Evolutionary conservation across 2,113 vertebrate species (phyloP).

Genomic region (Gorsachius goisagi): DNA sequence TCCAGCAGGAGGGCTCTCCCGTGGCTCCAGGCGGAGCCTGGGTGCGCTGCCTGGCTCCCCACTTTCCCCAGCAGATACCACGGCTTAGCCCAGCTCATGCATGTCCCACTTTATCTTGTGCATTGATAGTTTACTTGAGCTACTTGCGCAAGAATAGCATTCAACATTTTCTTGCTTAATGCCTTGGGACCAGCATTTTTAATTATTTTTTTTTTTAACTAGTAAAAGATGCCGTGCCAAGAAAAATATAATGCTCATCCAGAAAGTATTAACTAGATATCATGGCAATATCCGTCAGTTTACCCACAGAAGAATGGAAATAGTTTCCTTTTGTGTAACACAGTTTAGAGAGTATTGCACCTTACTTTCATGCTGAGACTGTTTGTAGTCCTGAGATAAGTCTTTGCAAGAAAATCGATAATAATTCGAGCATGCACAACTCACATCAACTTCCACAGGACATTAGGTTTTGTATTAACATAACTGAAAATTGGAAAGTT

Average conservation of each 20-base stretch:
- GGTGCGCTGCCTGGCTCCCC: rapidly evolving
- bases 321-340: conserved; percentile 30
- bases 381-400: conserved; percentile 60
- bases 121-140: conserved; percentile 7
- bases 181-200: conserved; percentile 26
- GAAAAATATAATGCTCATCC: conserved; percentile 46
- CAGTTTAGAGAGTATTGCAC: conserved; percentile 43
- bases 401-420: conserved; percentile 66
- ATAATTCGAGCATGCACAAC: conserved; percentile 55
- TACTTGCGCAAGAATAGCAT: conserved; percentile 10
- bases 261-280: conserved; percentile 59
- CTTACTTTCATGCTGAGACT: conserved; percentile 49
- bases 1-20: not conserved
- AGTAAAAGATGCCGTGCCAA: conserved; percentile 26
- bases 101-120: not conserved
- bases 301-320: conserved; percentile 38
- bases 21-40: not conserved
- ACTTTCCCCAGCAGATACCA: not conserved
- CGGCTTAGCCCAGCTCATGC: not conserved
- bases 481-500: conserved; percentile 61
- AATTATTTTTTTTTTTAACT: not conserved
- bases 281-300: conserved; percentile 31
- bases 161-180: conserved; percentile 28
- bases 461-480: conserved; percentile 54
- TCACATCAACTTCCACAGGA: conserved; percentile 56